Conservation (phyloP, 2,113 vertebrate genomes). For the Aleadryas rufinucha region DNA sequence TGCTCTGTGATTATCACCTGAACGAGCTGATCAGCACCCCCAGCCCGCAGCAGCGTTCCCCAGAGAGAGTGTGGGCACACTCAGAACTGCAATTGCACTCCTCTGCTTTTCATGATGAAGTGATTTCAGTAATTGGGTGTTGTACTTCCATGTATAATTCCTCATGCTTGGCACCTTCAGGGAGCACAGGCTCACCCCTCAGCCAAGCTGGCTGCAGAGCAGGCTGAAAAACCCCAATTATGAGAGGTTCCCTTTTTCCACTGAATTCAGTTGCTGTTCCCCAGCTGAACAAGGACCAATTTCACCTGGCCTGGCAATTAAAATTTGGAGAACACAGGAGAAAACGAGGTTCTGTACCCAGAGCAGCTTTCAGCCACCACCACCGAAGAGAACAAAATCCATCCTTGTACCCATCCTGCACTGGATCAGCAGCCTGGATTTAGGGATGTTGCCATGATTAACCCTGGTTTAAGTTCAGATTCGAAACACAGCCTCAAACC, state of each 20-base stretch:
- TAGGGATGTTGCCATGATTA: not conserved
- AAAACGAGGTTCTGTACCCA: not conserved
- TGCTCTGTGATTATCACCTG: not conserved
- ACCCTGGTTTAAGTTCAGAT: not conserved
- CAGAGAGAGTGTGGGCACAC: conserved; percentile 18
- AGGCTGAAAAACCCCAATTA: not conserved
- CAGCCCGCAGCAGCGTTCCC: not conserved
- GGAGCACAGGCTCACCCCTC: not conserved
- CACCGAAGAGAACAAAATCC: not conserved
- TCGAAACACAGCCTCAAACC: not conserved
- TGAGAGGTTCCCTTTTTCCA: not conserved
- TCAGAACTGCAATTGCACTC: not conserved
- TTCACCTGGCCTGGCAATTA: not conserved
- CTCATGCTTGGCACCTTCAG: not conserved
- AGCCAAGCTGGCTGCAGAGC: not conserved
- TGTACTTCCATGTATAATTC: not conserved
- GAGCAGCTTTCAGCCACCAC: not conserved
- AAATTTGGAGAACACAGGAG: not conserved
- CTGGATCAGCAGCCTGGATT: not conserved
- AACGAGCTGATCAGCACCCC: not conserved
- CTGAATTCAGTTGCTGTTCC: not conserved
- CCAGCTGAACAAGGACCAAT: not conserved
- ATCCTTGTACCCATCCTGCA: not conserved
- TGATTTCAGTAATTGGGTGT: conserved; percentile 38
- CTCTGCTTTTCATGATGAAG: conserved; percentile 25